Evolutionary conservation across 2,888 invertebrate genomes (phyloP).

Genomic region (Tachina fera): DNA sequence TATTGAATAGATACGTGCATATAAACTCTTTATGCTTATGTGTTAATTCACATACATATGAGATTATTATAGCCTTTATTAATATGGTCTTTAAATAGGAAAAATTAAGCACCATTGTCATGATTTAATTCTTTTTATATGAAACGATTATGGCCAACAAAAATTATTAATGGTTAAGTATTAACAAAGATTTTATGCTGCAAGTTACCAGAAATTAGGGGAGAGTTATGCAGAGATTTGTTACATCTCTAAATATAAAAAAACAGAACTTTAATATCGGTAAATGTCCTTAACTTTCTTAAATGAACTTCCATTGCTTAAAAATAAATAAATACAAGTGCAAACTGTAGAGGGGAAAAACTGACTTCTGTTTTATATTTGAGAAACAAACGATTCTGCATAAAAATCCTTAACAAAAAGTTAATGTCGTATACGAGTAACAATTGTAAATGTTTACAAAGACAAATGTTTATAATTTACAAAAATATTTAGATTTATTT

Average conservation of each 20-base stretch:
- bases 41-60: not conserved
- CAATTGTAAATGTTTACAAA: constrained; percentile 21
- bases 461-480: constrained; percentile 69
- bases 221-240: not conserved
- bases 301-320: not conserved
- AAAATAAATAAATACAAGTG: not conserved
- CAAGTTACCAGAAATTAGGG: not conserved
- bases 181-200: constrained; percentile 44
- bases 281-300: constrained; percentile 28
- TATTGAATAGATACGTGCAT: not conserved
- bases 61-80: not conserved
- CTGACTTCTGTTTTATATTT: not conserved
- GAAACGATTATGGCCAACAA: constrained; percentile 49
- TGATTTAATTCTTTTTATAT: constrained; percentile 55
- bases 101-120: constrained; percentile 13
- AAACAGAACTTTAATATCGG: not conserved
- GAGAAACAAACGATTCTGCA: constrained; percentile 16
- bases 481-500: constrained; percentile 54
- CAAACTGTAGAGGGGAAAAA: constrained; percentile 3
- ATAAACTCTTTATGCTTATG: constrained; percentile 6
- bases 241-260: not conserved
- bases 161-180: constrained; percentile 64
- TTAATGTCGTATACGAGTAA: not conserved
- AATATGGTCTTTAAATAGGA: constrained; percentile 12
- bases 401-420: not conserved